Evolutionary conservation across 1,140 invertebrate species (phyloP), one percentile per base, ranked within the genome.

Genomic region (Apis florea): DNA sequence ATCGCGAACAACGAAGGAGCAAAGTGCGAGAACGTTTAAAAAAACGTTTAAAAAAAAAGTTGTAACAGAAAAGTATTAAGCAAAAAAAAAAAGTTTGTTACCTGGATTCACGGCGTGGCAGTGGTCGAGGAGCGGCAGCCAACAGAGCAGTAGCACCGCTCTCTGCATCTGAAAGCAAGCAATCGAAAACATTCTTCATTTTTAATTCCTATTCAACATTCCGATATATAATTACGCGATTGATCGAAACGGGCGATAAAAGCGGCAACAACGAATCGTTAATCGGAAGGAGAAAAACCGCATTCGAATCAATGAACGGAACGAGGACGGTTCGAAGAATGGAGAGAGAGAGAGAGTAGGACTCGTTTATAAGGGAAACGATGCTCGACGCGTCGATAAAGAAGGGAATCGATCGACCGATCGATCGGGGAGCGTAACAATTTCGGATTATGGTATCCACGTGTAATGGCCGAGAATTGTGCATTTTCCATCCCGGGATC

Each of bases 21-120:
- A 17, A 63, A 17, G 19, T 5, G 12, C 11, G 61, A 6, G 31
- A 31, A 31, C 31, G 31, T 40, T 40, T 40, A 40, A 31, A 31
- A 31, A 31, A 40, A 26, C 19, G 53, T 59, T 51, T 40, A 26
- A 68, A 59, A 26, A n/a, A 4, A 5, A 12, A 5, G 3, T 15
- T 69, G 56, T 51, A 70, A 69, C 51, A 58, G 15, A 31, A 70
- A 26, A 31, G 31, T 31, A 40, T n/a, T 15, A 24, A 2, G 49
- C 24, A 31, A 64, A 70, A 70, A 40, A 40, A 40, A 40, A 40
- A 40, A 70, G 11, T 66, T 71, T 51, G 69, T 92, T 91, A 94
- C 93, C 92, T 91, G 93, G 93, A 92, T 93, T 92, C 84, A 94
- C 93, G 89, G 93, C 93, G 88, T 92, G 90, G 92, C 92, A 94